Evolutionary conservation across 2,888 invertebrate species (phyloP).

Genomic region (Andrena haemorrhoa): DNA sequence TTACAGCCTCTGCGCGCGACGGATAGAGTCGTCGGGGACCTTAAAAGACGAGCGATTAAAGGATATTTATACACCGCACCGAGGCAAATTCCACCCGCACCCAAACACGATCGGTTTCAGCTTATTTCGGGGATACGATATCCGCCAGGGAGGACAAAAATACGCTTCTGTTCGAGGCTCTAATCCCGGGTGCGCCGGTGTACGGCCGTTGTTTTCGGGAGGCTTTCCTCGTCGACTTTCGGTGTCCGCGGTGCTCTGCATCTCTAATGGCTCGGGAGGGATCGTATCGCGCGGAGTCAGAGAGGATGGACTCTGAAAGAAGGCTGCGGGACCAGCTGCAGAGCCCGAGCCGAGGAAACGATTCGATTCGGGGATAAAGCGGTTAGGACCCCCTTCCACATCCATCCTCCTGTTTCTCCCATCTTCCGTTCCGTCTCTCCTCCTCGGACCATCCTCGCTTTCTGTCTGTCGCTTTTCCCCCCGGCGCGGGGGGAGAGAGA

Average conservation of each 20-base stretch:
- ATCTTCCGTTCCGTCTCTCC: conserved; percentile 13
- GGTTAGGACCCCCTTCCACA: conserved; percentile 67
- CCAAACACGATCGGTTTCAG: background rate
- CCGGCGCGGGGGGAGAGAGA: conserved; percentile 57
- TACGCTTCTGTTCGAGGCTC: background rate
- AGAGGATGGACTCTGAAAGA: conserved; percentile 65
- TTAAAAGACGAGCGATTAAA: background rate
- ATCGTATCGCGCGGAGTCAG: conserved; percentile 48
- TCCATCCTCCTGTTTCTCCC: conserved; percentile 40
- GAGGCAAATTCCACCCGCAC: background rate
- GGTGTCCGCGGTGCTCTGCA: conserved; percentile 25
- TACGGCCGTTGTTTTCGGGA: no score
- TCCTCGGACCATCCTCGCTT: conserved; percentile 9
- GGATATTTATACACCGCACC: background rate
- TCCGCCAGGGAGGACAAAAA: conserved; percentile 1
- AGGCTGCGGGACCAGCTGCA: conserved; percentile 75
- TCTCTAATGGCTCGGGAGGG: conserved; percentile 52
- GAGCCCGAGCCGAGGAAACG: conserved; percentile 66
- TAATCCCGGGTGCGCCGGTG: no score
- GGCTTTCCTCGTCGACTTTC: no score
- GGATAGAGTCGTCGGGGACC: background rate
- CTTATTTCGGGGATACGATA: conserved; percentile 1
- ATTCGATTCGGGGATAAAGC: conserved; percentile 77
- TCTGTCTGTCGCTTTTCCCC: conserved; percentile 48
- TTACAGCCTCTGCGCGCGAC: background rate